A percentile compares a stretch with the other conserved stretches of the same genome.
phyloP scores from a whole-genome alignment of 2,113 vertebrate genomes.

The Mus musculus region GRCm39 chr7:144698501-144699000 shows the following conservation, averaged over 20 bases:
- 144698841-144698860: background rate
- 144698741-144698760: background rate
- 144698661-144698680: background rate
- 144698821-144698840: background rate
- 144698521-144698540: background rate
- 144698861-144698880: background rate
- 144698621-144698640: too few relatives aligned
- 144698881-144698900: background rate
- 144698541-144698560: background rate
- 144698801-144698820: background rate
- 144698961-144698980: background rate
- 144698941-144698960: background rate
- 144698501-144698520: too few relatives aligned
- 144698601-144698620: background rate
- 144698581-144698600: background rate
- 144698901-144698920: background rate
- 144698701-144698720: too few relatives aligned
- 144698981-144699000: background rate
- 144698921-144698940: background rate
- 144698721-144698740: background rate
- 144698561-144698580: background rate
- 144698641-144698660: background rate
- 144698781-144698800: background rate
- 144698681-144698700: background rate
- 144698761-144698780: background rate